Evolutionary conservation across 2,888 invertebrate species (phyloP), one percentile per base, ranked within the genome.

Genomic region (Tetragonisca angustula): DNA sequence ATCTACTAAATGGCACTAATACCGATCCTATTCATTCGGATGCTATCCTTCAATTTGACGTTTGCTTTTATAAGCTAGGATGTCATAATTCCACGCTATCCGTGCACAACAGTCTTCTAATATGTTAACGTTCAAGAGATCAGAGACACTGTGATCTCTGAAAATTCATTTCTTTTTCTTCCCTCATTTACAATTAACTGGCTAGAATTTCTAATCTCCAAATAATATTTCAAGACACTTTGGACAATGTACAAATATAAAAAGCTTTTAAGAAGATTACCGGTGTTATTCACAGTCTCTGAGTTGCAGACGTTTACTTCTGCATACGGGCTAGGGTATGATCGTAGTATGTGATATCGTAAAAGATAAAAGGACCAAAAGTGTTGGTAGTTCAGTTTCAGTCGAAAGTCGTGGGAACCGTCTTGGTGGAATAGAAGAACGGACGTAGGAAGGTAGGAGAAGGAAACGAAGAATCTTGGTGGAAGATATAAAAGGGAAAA

Each of bases 361-460:
- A 69, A 65, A 85, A 76, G 52, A 27, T 24, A 52, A 75, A 62
- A 78, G 43, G 67, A 62, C 72, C 70, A 74, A 76, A 78, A 81
- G 85, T 78, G 83, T 81, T 68, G 83, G 84, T 86, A 79, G 79
- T 88, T 83, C 72, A 79, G 84, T 79, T 75, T 56, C 77, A 78
- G 80, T 73, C 70, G 86, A 83, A 88, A 86, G 87, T 89, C 89
- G 89, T 89, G 89, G 88, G 90, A 90, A 90, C 88, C 84, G 84
- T 86, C 84, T 82, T 84, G 79, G 78, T 73, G 67, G 84, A 73
- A 82, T 81, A 87, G 70, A 75, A 82, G 77, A 67, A 62, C 56
- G 82, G 68, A 80, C 50, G 76, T 77, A 74, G 76, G 68, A 56
- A 82, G 87, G 77, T 68, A 65, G 56, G 76, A 87, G 76, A 67